phyloP scores from a whole-genome alignment of 1,140 invertebrate species.

The Lasioglossum albipes region DNA sequence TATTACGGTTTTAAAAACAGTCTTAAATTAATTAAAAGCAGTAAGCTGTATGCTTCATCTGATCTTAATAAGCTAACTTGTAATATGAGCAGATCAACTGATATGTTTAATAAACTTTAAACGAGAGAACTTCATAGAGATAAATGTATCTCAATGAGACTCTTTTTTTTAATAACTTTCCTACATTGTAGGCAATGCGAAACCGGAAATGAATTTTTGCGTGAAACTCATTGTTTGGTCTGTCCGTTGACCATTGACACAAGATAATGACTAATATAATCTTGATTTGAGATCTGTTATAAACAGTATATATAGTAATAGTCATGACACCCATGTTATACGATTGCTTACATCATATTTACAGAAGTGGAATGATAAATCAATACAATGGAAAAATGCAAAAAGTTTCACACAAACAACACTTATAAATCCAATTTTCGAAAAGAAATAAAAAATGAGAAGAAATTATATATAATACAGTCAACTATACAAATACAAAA shows the following conservation, averaged over 20 bases:
- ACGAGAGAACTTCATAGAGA: background rate
- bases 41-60: background rate
- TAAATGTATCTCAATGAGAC: background rate
- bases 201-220: background rate
- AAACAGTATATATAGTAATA: conserved; percentile 13
- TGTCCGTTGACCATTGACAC: background rate
- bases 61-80: background rate
- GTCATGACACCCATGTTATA: background rate
- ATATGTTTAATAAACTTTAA: background rate
- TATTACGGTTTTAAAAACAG: background rate
- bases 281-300: conserved; percentile 17
- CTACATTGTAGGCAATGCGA: background rate
- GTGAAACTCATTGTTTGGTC: conserved; percentile 21
- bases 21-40: background rate
- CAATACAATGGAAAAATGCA: conserved; percentile 19
- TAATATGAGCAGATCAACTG: background rate
- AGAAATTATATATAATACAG: conserved; percentile 38
- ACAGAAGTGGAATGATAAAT: conserved; percentile 40
- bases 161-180: background rate
- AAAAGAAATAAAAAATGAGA: background rate
- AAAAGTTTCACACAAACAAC: conserved; percentile 7
- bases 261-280: conserved; percentile 21
- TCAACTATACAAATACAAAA: conserved; percentile 34
- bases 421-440: conserved; percentile 2
- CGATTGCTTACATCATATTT: background rate